Evolutionary conservation across 2,888 invertebrate species (phyloP).

Genomic region (Gortyna flavago): DNA sequence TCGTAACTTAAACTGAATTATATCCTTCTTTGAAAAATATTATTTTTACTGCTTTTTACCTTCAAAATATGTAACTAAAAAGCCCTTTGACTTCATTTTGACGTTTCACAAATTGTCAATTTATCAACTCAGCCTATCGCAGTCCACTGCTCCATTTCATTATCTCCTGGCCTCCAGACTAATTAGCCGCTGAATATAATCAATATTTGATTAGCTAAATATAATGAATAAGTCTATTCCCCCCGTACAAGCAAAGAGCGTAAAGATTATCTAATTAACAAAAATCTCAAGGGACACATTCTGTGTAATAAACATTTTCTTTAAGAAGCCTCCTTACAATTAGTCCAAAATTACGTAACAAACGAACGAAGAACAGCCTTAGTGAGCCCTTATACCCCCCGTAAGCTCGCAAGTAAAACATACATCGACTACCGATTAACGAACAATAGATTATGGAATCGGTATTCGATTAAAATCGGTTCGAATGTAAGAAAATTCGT

Average conservation of each 20-base stretch:
- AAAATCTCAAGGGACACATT: constrained; percentile 47
- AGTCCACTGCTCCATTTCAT: neutral
- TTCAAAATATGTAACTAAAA: neutral
- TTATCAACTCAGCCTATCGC: neutral
- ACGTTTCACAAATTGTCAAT: too few species aligned
- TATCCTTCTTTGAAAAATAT: neutral
- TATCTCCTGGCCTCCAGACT: neutral
- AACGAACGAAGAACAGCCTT: constrained; percentile 36
- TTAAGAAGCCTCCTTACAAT: constrained; percentile 39
- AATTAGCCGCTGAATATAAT: constrained; percentile 15
- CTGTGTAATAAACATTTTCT: constrained; percentile 49
- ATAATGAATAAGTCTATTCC: constrained; percentile 26
- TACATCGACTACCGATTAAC: constrained; percentile 51
- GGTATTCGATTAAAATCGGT: constrained; percentile 48
- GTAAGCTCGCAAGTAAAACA: constrained; percentile 58
- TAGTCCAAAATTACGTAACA: constrained; percentile 38
- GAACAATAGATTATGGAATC: constrained; percentile 43
- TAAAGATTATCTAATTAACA: constrained; percentile 45
- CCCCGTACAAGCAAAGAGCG: constrained; percentile 3
- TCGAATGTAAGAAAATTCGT: constrained; percentile 35
- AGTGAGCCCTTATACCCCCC: constrained; percentile 20
- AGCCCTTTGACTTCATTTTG: neutral
- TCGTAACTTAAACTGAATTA: neutral
- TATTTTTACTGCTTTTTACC: too few species aligned
- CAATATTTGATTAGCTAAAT: constrained; percentile 1